Evolutionary conservation across 2,113 vertebrate genomes (phyloP).

Genomic region (Phaethon lepturus): DNA sequence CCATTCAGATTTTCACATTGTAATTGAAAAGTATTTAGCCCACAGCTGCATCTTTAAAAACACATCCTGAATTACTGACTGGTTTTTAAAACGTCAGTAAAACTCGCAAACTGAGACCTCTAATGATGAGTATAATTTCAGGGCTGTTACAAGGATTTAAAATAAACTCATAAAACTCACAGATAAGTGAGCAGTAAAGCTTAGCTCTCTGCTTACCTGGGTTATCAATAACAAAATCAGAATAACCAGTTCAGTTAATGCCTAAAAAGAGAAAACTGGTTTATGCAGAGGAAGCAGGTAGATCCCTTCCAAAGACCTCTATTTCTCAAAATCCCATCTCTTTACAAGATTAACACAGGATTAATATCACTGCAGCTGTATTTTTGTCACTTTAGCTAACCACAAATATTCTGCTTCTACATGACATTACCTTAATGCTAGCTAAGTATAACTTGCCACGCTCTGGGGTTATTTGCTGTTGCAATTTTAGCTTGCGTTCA

Average conservation of each 20-base stretch:
- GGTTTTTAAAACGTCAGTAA: neutral
- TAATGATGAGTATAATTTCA: conserved; percentile 9
- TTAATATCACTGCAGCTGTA: conserved; percentile 67
- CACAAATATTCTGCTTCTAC: conserved; percentile 68
- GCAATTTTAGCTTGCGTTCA: conserved; percentile 65
- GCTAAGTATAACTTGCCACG: conserved; percentile 61
- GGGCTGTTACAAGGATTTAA: conserved; percentile 25
- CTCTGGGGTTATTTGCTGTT: conserved; percentile 63
- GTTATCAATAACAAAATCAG: conserved; percentile 53
- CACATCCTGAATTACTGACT: neutral
- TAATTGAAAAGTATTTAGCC: neutral
- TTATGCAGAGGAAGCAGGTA: conserved; percentile 57
- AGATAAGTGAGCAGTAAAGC: conserved; percentile 15
- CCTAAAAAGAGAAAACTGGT: conserved; percentile 20
- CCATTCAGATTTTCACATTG: neutral
- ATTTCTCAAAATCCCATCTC: conserved; percentile 67
- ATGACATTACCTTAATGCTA: conserved; percentile 72
- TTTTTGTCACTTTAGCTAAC: conserved; percentile 69
- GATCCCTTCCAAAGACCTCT: conserved; percentile 40
- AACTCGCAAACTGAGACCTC: neutral
- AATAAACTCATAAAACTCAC: conserved; percentile 5
- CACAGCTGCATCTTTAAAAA: neutral
- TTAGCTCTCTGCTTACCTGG: neutral
- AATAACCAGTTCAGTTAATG: conserved; percentile 37
- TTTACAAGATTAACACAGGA: conserved; percentile 70